These are phyloP conservation scores for Acrobasis suavella DNA, from an alignment of 2,888 invertebrate species.

Conservation along the genomic window DNA sequence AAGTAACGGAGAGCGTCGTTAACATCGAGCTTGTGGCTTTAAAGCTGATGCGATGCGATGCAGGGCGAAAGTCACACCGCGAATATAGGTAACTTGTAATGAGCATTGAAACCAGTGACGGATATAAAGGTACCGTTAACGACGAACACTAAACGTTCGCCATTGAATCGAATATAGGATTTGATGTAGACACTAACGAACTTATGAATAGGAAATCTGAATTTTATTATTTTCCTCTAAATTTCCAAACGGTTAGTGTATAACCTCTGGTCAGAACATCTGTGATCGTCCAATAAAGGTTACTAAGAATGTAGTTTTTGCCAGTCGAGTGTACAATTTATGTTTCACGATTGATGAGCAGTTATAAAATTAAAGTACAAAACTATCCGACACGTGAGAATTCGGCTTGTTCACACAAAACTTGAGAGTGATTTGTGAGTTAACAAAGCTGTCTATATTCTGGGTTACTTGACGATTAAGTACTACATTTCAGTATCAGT, in stretches of 20 bases:
- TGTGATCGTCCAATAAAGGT: slow-evolving; percentile 70
- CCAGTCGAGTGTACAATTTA: slow-evolving; percentile 53
- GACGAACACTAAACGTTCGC: slow-evolving; percentile 19
- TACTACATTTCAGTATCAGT: neutral
- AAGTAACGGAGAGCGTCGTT: slow-evolving; percentile 72
- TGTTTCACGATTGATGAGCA: slow-evolving; percentile 49
- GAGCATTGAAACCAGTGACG: slow-evolving; percentile 48
- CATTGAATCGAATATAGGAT: neutral
- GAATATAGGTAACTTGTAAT: slow-evolving; percentile 40
- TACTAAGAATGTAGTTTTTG: slow-evolving; percentile 73
- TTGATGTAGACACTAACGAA: neutral
- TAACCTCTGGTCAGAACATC: neutral
- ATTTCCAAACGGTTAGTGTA: neutral
- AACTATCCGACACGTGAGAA: slow-evolving; percentile 39
- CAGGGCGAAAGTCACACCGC: slow-evolving; percentile 53
- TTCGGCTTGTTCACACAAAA: slow-evolving; percentile 18
- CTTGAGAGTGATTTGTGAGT: neutral
- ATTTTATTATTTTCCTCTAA: slow-evolving; percentile 1
- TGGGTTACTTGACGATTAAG: neutral
- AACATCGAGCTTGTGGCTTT: slow-evolving; percentile 57
- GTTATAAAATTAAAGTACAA: slow-evolving; percentile 50
- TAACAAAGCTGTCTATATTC: slow-evolving; percentile 1
- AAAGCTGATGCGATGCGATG: slow-evolving; percentile 46
- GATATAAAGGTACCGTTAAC: slow-evolving; percentile 42
- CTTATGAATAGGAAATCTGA: slow-evolving; percentile 3